Conservation (phyloP, 2,113 vertebrate genomes). For the Psilopogon haemacephalus region DNA sequence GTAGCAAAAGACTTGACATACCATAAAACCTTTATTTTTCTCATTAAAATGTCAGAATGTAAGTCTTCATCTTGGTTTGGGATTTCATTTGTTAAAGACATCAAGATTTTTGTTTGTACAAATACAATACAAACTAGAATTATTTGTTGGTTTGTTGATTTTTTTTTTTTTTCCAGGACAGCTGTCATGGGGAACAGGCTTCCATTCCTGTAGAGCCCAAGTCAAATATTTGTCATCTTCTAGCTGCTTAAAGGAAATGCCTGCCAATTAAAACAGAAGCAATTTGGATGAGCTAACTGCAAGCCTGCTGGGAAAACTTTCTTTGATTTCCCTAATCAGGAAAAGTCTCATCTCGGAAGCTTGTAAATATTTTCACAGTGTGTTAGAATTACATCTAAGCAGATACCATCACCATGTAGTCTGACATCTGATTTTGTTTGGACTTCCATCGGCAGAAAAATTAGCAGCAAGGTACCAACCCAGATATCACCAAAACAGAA, state of each 20-base stretch:
- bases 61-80: not conserved
- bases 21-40: not conserved
- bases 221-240: slow-evolving; percentile 46
- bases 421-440: not conserved
- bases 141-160: not conserved
- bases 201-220: slow-evolving; percentile 31
- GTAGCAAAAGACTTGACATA: not conserved
- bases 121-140: not conserved
- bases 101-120: not conserved
- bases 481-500: not conserved
- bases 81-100: not conserved
- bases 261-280: slow-evolving; percentile 46
- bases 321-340: slow-evolving; percentile 51
- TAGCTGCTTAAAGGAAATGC: slow-evolving; percentile 26
- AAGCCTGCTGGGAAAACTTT: slow-evolving; percentile 52
- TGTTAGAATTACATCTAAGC: not conserved
- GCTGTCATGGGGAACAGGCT: not conserved
- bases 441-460: not conserved
- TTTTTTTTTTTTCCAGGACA: not conserved
- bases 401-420: not conserved
- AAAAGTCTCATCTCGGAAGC: slow-evolving; percentile 39
- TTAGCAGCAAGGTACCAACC: not conserved
- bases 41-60: not conserved
- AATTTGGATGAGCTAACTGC: slow-evolving; percentile 48
- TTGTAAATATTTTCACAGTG: slow-evolving; percentile 52